Percentiles rank a stretch among this genome's conserved stretches.
phyloP scores from a whole-genome alignment of 2,113 vertebrate genomes.

The Neopipo cinnamomea region DNA sequence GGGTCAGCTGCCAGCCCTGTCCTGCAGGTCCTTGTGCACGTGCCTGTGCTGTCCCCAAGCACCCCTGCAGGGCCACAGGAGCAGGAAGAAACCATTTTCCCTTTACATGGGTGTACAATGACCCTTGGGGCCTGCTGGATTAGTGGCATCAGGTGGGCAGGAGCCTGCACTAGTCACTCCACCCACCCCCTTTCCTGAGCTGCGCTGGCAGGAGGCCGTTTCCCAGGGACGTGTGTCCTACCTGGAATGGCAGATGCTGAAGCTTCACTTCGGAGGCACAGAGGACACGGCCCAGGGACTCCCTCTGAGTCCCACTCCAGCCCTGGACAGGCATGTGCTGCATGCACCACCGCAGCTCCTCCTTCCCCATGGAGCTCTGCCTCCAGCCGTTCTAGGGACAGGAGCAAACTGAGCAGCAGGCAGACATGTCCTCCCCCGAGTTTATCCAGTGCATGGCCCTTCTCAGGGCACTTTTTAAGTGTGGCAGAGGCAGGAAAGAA shows the following conservation, averaged over 20 bases:
- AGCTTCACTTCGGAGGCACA: slow-evolving; percentile 88
- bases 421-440: background rate
- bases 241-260: slow-evolving; percentile 93
- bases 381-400: slow-evolving; percentile 30
- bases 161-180: background rate
- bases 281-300: slow-evolving; percentile 80
- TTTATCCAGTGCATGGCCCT: accelerated
- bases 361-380: slow-evolving; percentile 38
- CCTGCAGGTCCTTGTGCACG: background rate
- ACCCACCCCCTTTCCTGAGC: background rate
- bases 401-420: background rate
- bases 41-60: background rate
- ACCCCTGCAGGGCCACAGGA: background rate
- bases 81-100: background rate
- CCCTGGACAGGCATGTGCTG: slow-evolving; percentile 82
- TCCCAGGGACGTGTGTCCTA: slow-evolving; percentile 7
- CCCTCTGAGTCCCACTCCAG: slow-evolving; percentile 81
- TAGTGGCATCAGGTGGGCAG: background rate
- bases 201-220: background rate
- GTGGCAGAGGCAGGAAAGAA: background rate
- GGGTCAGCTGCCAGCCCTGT: background rate
- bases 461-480: background rate
- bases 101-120: background rate
- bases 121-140: background rate
- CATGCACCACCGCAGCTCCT: slow-evolving; percentile 83